Conservation (phyloP, 53 echinoderm and acorn worm species). For the Hippasteria phrygiana region DNA sequence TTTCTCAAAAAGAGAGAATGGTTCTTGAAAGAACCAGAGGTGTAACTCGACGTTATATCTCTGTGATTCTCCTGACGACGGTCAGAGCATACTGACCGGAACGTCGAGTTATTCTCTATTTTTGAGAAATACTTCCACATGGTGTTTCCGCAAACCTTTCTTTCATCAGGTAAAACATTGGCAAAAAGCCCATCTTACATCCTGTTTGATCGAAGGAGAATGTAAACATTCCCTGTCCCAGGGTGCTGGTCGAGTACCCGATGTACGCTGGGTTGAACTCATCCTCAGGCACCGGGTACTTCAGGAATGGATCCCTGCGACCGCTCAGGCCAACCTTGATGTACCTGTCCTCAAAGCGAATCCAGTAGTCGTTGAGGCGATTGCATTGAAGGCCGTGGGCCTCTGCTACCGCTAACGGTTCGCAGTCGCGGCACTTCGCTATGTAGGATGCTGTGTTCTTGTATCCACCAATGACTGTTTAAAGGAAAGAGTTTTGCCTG, state of each 20-base stretch:
- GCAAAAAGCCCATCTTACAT: constrained; percentile 23
- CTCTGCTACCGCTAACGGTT: not conserved
- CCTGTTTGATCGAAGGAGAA: constrained; percentile 41
- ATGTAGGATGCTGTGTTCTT: constrained; percentile 16
- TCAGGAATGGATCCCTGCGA: not conserved
- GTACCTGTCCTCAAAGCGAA: constrained; percentile 9
- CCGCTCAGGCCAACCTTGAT: constrained; percentile 31
- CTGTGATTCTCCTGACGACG: no score
- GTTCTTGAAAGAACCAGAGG: no score
- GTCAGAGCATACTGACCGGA: no score
- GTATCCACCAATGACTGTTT: not conserved
- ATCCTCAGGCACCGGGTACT: not conserved
- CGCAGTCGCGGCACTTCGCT: constrained; percentile 21
- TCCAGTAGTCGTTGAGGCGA: constrained; percentile 33
- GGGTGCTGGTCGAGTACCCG: constrained; percentile 34
- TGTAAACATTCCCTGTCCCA: constrained; percentile 55
- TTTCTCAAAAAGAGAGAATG: no score
- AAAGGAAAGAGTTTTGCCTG: not conserved
- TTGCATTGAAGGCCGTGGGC: constrained; percentile 6
- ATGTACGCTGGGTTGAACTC: constrained; percentile 14
- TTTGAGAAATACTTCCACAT: no score
- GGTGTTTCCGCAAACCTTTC: no score
- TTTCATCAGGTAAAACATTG: not conserved
- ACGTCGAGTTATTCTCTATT: no score
- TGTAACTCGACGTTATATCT: no score